Evolutionary conservation across 2,888 invertebrate genomes (phyloP).

Genomic region (Linnaemya vulpina): DNA sequence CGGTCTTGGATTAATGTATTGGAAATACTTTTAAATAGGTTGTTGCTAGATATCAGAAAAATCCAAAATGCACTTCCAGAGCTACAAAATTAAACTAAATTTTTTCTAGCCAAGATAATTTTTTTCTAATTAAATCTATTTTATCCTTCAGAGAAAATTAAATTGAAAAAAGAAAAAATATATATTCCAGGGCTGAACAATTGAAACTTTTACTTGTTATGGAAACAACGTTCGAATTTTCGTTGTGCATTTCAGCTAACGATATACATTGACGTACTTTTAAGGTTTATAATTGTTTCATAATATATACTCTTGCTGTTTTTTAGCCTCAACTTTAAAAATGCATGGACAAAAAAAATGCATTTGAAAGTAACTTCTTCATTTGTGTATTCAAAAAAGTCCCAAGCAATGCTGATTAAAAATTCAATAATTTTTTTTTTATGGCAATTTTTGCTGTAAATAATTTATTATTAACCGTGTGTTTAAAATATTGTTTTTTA

Average conservation of each 20-base stretch:
- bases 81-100: no score
- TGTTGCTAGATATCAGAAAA: no score
- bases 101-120: no score
- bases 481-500: background rate
- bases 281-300: background rate
- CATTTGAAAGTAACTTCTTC: background rate
- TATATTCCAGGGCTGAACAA: no score
- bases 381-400: background rate
- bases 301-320: background rate
- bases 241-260: background rate
- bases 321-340: conserved; percentile 29
- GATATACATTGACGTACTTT: background rate
- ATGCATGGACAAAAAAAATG: background rate
- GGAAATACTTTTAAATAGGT: no score
- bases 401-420: conserved; percentile 38
- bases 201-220: no score
- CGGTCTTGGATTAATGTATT: no score
- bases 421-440: conserved; percentile 32
- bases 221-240: background rate
- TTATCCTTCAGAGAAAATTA: no score
- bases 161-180: no score
- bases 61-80: no score
- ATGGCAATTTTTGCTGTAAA: conserved; percentile 6
- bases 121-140: no score
- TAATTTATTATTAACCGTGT: conserved; percentile 21